Base-by-base conservation (phyloP, 1,140 invertebrate species). In the Geopemphigus sp. region DNA sequence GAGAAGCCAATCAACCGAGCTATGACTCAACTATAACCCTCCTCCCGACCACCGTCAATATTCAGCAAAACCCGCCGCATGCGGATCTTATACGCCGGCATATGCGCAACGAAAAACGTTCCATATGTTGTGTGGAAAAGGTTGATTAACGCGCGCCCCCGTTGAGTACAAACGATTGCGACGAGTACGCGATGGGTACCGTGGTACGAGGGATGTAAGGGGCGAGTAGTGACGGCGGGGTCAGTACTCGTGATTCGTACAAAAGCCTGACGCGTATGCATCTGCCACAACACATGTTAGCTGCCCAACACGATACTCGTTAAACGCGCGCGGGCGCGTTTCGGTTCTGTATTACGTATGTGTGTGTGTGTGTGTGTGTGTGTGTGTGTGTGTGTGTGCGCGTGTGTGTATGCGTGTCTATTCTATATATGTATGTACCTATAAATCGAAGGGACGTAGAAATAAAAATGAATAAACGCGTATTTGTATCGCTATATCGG, bases 121-220 rank as follows among this genome's bases (percentile, higher is more conserved):
- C 74, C 74, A 78, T 78, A 78, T 78, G 74, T 47, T 78, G 74
- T 78, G 74, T 15, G 74, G 74, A 78, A 78, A 78, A 78, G 74
- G 74, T 78, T 78, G 74, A 78, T 78, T 78, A 78, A 78, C 74
- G 74, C 74, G 57, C 45, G 45, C 66, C 74, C 74, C 57, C 57
- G 74, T 59, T 54, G 72, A 59, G 72, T 5, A 22, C 63, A 56
- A 56, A 56, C 47, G 47, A 50, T 5, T 12, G 47, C 47, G 47
- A n/a, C n/a, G n/a, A n/a, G n/a, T n/a, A n/a, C n/a, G n/a, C n/a
- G n/a, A n/a, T n/a, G n/a, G n/a, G n/a, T n/a, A n/a, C n/a, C n/a
- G n/a, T n/a, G n/a, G n/a, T n/a, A n/a, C n/a, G n/a, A n/a, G n/a
- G n/a, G n/a, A n/a, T n/a, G n/a, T n/a, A n/a, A n/a, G n/a, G n/a